Evolutionary conservation across 2,113 vertebrate genomes (phyloP).

Genomic region (Lasiurus borealis): DNA sequence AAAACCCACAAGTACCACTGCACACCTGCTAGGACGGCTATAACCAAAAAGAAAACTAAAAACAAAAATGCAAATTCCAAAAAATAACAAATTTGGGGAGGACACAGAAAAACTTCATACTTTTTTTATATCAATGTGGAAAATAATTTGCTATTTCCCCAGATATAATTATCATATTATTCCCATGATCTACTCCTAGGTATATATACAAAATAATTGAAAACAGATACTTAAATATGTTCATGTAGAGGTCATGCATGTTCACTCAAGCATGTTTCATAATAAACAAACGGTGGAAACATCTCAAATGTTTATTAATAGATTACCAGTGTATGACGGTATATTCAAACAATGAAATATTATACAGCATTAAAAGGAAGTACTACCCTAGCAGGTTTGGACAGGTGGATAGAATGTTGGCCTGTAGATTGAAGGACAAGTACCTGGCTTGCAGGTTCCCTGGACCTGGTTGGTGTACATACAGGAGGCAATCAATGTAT

Average conservation of each 20-base stretch:
- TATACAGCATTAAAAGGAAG: not conserved
- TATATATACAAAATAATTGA: no score
- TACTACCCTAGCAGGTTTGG: no score
- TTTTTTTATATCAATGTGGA: not conserved
- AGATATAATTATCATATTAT: not conserved
- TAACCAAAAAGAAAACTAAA: not conserved
- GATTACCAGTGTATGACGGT: not conserved
- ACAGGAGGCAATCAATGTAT: no score
- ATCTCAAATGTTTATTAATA: not conserved
- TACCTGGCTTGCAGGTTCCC: no score
- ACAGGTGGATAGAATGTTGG: no score
- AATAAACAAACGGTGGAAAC: not conserved
- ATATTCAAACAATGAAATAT: not conserved
- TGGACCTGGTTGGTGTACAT: no score
- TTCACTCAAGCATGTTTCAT: not conserved
- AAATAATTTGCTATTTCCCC: not conserved
- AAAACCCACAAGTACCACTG: no score
- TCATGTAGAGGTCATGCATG: not conserved
- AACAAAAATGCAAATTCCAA: no score
- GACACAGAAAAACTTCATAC: no score
- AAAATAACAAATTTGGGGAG: not conserved
- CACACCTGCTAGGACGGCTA: no score
- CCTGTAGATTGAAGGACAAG: no score
- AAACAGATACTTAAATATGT: no score
- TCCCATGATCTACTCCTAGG: not conserved